Evolutionary conservation across 2,113 vertebrate genomes (phyloP).

Genomic region (Ciconia boyciana): DNA sequence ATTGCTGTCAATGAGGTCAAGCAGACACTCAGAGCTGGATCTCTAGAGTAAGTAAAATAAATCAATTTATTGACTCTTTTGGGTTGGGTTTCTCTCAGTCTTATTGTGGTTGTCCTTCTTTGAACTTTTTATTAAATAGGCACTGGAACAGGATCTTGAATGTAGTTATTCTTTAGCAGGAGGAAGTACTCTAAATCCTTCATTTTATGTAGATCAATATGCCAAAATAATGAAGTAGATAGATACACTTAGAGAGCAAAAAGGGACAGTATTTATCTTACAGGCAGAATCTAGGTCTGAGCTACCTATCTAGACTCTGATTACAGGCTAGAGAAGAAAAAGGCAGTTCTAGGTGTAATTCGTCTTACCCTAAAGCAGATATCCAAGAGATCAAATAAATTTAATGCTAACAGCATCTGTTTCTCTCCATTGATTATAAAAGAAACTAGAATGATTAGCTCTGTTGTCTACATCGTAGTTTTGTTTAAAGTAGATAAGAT

Average conservation of each 20-base stretch:
- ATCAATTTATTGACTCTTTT: not conserved
- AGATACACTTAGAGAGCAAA: not conserved
- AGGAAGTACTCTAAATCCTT: not conserved
- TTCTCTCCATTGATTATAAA: not conserved
- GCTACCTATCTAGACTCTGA: not conserved
- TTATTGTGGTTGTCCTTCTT: not conserved
- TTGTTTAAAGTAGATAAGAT: not conserved
- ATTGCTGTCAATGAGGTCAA: not conserved
- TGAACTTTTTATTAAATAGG: not conserved
- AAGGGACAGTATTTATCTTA: not conserved
- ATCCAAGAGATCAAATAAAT: conserved; percentile 3
- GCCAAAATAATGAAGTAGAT: not conserved
- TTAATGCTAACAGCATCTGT: not conserved
- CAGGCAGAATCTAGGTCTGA: not conserved
- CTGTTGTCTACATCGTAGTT: not conserved
- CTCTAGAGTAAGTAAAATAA: not conserved
- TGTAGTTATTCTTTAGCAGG: not conserved
- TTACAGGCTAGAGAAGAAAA: not conserved
- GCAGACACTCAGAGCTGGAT: not conserved
- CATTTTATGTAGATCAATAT: not conserved
- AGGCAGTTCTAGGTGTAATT: not conserved
- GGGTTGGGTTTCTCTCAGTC: not conserved
- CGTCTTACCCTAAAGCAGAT: not conserved
- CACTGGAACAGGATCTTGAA: not conserved
- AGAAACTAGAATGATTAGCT: not conserved